Conservation (phyloP, 2,888 invertebrate genomes). For the Stomorhina lunata region DNA sequence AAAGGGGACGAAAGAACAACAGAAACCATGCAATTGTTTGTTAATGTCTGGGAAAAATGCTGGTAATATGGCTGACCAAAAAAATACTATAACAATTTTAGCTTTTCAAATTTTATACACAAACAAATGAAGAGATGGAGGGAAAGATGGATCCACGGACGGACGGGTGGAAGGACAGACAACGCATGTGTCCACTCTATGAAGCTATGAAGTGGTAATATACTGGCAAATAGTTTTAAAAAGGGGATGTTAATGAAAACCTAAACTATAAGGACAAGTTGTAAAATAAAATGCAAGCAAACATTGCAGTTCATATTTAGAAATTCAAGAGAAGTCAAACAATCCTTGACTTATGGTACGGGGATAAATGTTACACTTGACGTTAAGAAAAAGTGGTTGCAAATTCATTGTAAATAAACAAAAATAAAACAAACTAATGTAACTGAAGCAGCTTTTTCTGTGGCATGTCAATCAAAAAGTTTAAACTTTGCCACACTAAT, state of each 20-base stretch:
- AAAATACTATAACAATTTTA: conserved; percentile 59
- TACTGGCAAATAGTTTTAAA: not conserved
- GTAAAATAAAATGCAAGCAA: not conserved
- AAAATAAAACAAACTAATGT: conserved; percentile 19
- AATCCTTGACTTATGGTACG: not conserved
- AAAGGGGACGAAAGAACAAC: not conserved
- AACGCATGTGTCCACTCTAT: conserved; percentile 51
- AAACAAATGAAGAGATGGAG: no score
- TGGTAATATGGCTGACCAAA: conserved; percentile 65
- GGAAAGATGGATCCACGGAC: no score
- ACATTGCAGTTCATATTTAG: no score
- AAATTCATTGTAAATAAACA: not conserved
- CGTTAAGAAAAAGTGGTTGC: not conserved
- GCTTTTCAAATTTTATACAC: conserved; percentile 37
- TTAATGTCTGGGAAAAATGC: conserved; percentile 59
- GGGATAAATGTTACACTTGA: no score
- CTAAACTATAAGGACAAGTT: not conserved
- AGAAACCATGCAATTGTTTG: conserved; percentile 46
- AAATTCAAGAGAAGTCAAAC: no score
- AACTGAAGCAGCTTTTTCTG: not conserved
- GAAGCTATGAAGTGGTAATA: conserved; percentile 10
- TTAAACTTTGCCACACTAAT: conserved; percentile 24
- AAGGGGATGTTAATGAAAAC: not conserved
- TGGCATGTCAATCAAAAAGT: conserved; percentile 46
- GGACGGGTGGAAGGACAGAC: no score